Percentiles rank a stretch among this genome's conserved stretches.
Conservation (phyloP, 2,888 invertebrate species). For the Dryadula phaetusa region DNA sequence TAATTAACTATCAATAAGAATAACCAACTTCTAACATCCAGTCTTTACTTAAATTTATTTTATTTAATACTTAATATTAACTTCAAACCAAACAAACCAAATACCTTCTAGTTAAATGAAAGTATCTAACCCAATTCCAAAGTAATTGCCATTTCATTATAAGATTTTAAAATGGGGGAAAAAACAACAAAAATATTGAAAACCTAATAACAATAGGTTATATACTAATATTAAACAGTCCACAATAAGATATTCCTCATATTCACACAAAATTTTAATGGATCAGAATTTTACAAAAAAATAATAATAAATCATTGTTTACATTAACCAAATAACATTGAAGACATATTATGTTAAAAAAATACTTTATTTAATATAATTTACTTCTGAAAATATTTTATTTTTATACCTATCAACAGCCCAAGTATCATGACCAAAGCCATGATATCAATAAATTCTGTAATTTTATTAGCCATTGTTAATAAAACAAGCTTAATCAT, state of each 20-base stretch:
- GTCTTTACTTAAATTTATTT: constrained; percentile 41
- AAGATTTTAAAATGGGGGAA: background rate
- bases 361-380: too few species aligned
- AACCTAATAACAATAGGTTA: background rate
- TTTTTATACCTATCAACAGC: too few species aligned
- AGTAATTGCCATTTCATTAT: background rate
- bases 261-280: background rate
- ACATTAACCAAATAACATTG: too few species aligned
- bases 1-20: constrained; percentile 28
- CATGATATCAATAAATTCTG: too few species aligned
- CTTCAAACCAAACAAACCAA: constrained; percentile 34
- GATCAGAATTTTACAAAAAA: too few species aligned
- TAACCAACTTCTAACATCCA: constrained; percentile 33
- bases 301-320: too few species aligned
- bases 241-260: background rate
- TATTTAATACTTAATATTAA: constrained; percentile 39
- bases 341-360: too few species aligned
- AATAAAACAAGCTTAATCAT: too few species aligned
- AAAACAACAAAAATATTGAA: too few species aligned
- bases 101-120: constrained; percentile 20
- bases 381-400: too few species aligned
- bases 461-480: too few species aligned
- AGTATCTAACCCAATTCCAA: background rate
- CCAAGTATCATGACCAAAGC: too few species aligned
- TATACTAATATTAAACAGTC: constrained; percentile 2